Evolutionary conservation across 1,140 invertebrate species (phyloP).

Genomic region (Musca vetustissima): DNA sequence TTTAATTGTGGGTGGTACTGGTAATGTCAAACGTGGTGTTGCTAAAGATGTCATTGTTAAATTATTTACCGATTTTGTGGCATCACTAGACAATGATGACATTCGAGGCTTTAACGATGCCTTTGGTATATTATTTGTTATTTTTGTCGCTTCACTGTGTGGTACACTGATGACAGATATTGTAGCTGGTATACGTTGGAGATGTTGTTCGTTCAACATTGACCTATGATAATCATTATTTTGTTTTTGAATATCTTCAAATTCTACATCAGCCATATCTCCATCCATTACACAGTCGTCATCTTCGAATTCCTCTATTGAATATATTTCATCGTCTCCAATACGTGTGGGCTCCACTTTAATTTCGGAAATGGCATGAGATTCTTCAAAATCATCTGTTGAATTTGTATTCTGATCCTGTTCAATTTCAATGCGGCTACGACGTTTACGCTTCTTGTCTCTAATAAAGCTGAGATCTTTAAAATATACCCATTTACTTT

Average conservation of each 20-base stretch:
- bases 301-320: slow-evolving; percentile 37
- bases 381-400: slow-evolving; percentile 17
- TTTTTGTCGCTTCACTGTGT: too few relatives aligned
- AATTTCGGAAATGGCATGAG: slow-evolving; percentile 28
- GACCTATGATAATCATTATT: too few relatives aligned
- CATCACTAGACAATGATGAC: too few relatives aligned
- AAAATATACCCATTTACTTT: slow-evolving; percentile 26
- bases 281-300: slow-evolving; percentile 25
- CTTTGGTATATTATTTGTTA: slow-evolving; percentile 27
- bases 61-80: slow-evolving; percentile 29
- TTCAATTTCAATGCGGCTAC: background rate
- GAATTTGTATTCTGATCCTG: background rate
- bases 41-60: slow-evolving; percentile 37
- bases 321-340: slow-evolving; percentile 20
- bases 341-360: slow-evolving; percentile 11
- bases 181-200: slow-evolving; percentile 39
- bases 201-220: slow-evolving; percentile 34
- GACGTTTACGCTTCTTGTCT: background rate
- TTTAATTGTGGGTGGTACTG: slow-evolving; percentile 30
- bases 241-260: background rate
- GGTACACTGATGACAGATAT: slow-evolving; percentile 38
- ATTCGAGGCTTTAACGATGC: background rate
- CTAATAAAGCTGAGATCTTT: slow-evolving; percentile 25
- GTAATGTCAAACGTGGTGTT: slow-evolving; percentile 45
- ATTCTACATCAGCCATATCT: background rate